phyloP scores from a whole-genome alignment of 2,888 invertebrate species.

The Brachylomia viminalis region DNA sequence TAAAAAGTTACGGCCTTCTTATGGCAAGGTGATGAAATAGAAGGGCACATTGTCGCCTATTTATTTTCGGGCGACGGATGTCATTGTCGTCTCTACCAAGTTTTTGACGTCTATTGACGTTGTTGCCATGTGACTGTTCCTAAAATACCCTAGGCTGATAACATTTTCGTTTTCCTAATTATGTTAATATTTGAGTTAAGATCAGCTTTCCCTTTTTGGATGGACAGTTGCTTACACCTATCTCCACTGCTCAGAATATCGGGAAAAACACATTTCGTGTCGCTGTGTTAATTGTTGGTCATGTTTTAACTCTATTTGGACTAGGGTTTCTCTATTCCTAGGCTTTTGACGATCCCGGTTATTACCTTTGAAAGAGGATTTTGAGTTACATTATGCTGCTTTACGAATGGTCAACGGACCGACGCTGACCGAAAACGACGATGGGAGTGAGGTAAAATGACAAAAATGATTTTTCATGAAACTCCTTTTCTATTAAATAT shows the following conservation, averaged over 20 bases:
- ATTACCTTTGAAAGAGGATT: no score
- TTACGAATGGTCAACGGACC: no score
- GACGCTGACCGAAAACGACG: no score
- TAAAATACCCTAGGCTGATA: no score
- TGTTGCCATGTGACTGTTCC: constrained; percentile 5
- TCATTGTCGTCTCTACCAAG: constrained; percentile 15
- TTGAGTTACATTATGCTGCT: no score
- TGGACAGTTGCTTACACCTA: neutral
- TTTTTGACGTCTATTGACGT: constrained; percentile 30
- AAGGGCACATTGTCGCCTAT: constrained; percentile 36
- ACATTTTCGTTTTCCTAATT: no score
- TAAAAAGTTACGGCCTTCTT: constrained; percentile 21
- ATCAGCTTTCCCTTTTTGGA: constrained; percentile 10
- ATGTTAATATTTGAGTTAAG: no score
- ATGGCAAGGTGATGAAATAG: constrained; percentile 24
- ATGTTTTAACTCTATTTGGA: constrained; percentile 30
- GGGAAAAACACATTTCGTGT: constrained; percentile 12
- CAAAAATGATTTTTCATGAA: no score
- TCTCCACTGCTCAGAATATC: constrained; percentile 13
- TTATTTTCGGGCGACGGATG: constrained; percentile 26
- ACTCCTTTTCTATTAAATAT: no score
- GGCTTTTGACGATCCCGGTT: no score
- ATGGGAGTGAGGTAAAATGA: no score
- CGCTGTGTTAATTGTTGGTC: constrained; percentile 7
- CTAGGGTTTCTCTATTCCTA: no score